phyloP scores from a whole-genome alignment of 2,888 invertebrate genomes.

The Celastrina argiolus region DNA sequence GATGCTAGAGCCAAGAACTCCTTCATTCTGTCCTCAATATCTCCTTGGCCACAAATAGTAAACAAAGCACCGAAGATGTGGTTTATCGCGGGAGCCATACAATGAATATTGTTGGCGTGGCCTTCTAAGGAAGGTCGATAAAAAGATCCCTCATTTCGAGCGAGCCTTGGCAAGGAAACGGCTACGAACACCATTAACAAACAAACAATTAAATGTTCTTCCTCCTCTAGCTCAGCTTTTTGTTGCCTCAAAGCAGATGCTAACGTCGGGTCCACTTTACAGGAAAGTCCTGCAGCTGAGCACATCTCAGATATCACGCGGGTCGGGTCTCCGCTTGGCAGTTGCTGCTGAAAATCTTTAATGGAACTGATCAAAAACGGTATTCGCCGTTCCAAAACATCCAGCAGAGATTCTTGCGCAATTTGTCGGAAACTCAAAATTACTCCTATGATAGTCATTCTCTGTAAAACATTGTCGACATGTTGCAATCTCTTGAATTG shows the following conservation, averaged over 20 bases:
- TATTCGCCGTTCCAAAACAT: constrained; percentile 94
- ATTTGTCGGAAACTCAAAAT: constrained; percentile 96
- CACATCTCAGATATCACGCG: constrained; percentile 98
- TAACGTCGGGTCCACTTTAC: constrained; percentile 96
- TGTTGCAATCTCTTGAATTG: constrained; percentile 93
- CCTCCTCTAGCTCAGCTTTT: constrained; percentile 91
- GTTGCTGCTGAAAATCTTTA: constrained; percentile 94
- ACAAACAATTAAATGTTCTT: constrained; percentile 95
- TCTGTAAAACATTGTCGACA: constrained; percentile 95
- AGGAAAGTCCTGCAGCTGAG: constrained; percentile 94
- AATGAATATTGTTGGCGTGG: constrained; percentile 99
- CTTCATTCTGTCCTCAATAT: constrained; percentile 98
- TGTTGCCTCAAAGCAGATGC: constrained; percentile 93
- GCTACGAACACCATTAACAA: constrained; percentile 99
- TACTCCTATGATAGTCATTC: constrained; percentile 99
- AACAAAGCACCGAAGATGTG: constrained; percentile 98
- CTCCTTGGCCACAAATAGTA: constrained; percentile 95
- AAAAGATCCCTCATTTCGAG: constrained; percentile 92
- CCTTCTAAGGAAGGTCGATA: constrained; percentile 92
- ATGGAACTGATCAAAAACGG: constrained; percentile 97
- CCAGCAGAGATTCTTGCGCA: constrained; percentile 94
- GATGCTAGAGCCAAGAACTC: constrained; percentile 96
- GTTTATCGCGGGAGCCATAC: constrained; percentile 97
- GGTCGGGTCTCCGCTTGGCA: constrained; percentile 92
- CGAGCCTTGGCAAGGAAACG: constrained; percentile 96